phyloP scores from a whole-genome alignment of 2,888 invertebrate species.

The Drosophila subsilvestris region DNA sequence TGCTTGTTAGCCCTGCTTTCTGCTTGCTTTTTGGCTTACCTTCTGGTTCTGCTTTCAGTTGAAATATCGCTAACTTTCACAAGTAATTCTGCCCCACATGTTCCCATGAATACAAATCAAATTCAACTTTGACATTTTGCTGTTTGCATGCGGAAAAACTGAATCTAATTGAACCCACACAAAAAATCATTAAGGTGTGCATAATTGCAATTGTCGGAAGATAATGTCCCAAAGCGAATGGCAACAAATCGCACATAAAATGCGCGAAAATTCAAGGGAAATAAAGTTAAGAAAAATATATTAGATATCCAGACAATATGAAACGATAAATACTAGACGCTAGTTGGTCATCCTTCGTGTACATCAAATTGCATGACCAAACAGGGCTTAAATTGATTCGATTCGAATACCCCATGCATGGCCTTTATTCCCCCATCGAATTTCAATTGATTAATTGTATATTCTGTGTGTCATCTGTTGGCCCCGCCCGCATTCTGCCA shows the following conservation, averaged over 20 bases:
- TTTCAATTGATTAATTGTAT: conserved; percentile 7
- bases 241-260: no score
- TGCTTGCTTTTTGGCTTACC: conserved; percentile 39
- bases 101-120: conserved; percentile 8
- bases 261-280: neutral
- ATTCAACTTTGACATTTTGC: conserved; percentile 62
- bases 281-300: neutral
- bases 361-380: neutral
- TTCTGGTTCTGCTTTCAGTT: conserved; percentile 30
- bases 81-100: conserved; percentile 25
- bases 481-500: neutral
- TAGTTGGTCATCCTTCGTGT: no score
- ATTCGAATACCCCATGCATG: neutral
- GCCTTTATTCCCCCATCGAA: neutral
- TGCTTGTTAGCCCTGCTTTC: conserved; percentile 60
- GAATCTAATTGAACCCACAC: conserved; percentile 47
- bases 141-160: conserved; percentile 42
- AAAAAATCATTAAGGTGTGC: conserved; percentile 51
- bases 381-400: neutral
- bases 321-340: neutral
- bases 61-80: conserved; percentile 59
- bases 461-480: conserved; percentile 5
- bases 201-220: conserved; percentile 38
- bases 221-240: conserved; percentile 9
- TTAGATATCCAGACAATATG: neutral